Evolutionary conservation across 2,113 vertebrate genomes (phyloP).

Genomic region (Melanotaenia duboulayi): DNA sequence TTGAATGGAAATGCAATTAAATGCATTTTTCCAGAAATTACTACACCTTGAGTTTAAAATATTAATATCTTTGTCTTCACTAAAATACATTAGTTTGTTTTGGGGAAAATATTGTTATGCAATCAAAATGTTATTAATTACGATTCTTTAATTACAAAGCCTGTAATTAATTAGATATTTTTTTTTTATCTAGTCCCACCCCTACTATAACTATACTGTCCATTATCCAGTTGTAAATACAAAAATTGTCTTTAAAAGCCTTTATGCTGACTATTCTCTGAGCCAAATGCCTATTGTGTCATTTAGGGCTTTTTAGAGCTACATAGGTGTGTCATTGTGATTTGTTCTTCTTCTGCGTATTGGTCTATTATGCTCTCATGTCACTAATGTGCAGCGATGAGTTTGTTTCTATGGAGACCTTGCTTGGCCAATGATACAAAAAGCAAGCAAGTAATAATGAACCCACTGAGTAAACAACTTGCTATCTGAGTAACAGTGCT

Average conservation of each 20-base stretch:
- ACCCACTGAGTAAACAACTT: conserved; percentile 27
- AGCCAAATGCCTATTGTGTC: conserved; percentile 30
- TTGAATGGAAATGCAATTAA: no score
- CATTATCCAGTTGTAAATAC: no score
- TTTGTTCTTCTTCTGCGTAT: conserved; percentile 18
- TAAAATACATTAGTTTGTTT: no score
- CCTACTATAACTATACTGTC: no score
- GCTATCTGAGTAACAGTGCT: not conserved
- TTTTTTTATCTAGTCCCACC: no score
- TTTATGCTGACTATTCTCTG: conserved; percentile 29
- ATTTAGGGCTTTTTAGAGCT: conserved; percentile 37
- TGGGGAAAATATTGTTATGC: no score
- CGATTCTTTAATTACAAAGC: no score
- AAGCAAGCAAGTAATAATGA: conserved; percentile 44
- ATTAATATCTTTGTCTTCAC: no score
- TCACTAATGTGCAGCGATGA: conserved; percentile 36
- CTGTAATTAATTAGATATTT: no score
- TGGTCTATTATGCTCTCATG: conserved; percentile 27
- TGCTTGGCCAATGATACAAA: conserved; percentile 34
- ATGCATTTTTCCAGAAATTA: no score
- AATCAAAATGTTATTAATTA: no score
- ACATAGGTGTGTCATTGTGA: conserved; percentile 37
- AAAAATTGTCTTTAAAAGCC: conserved; percentile 32
- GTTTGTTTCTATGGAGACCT: conserved; percentile 68
- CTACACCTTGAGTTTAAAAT: no score